Percentiles rank a stretch among this genome's conserved stretches.
phyloP scores from a whole-genome alignment of 2,888 invertebrate species.

The Temnothorax rugatulus region DNA sequence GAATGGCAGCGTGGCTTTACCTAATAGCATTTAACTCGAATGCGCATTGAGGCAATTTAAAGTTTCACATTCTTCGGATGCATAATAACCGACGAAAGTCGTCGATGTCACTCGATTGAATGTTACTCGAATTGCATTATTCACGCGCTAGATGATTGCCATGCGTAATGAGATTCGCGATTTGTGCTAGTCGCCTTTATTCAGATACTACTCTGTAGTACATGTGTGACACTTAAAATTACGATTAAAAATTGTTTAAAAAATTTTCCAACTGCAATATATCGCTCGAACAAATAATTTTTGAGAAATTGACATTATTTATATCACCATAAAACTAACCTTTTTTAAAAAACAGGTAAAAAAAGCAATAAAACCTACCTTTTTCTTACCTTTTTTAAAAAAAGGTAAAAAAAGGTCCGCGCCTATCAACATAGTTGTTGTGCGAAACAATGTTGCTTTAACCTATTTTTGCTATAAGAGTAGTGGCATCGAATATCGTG shows the following conservation, averaged over 20 bases:
- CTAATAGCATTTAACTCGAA: conserved; percentile 38
- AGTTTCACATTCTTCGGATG: conserved; percentile 27
- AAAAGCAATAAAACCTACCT: too few relatives aligned
- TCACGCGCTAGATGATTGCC: neutral
- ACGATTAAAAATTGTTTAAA: conserved; percentile 22
- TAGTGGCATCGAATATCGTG: too few relatives aligned
- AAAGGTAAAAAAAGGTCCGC: too few relatives aligned
- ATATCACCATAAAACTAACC: too few relatives aligned
- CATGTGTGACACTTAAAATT: conserved; percentile 31
- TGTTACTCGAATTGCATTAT: neutral
- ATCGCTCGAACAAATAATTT: neutral
- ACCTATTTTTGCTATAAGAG: too few relatives aligned
- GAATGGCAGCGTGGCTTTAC: conserved; percentile 24
- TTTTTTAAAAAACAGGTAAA: too few relatives aligned
- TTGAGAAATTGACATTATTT: neutral
- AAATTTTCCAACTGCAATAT: neutral
- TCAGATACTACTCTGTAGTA: neutral
- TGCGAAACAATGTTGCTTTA: too few relatives aligned
- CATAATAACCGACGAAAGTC: neutral
- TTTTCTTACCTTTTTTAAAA: too few relatives aligned
- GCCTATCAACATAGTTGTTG: too few relatives aligned
- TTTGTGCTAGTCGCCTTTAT: neutral
- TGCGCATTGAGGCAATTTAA: conserved; percentile 21
- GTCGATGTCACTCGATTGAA: neutral
- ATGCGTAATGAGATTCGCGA: neutral